Evolutionary conservation across 2,797 vertebrate species (phyloP).

Genomic region (Myotis myotis): DNA sequence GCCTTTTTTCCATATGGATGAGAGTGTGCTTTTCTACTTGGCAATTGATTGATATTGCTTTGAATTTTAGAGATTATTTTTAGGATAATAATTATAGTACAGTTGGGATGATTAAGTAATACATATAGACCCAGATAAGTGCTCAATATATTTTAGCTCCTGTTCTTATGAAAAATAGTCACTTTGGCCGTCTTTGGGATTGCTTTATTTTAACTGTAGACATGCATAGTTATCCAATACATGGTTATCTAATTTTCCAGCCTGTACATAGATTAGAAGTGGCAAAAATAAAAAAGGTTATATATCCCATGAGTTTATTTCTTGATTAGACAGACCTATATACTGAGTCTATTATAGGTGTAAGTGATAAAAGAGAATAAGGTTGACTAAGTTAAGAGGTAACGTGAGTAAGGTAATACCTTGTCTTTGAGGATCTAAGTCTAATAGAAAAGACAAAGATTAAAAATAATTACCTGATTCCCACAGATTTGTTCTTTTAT

Average conservation of each 20-base stretch:
- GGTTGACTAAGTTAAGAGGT: not conserved
- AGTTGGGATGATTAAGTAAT: not conserved
- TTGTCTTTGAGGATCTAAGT: not conserved
- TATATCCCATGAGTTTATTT: not conserved
- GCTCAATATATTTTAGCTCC: not conserved
- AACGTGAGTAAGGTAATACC: not conserved
- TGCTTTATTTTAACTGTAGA: not conserved
- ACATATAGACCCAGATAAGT: not conserved
- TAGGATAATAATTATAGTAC: not conserved
- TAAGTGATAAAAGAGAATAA: not conserved
- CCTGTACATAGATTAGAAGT: not conserved
- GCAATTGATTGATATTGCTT: not conserved
- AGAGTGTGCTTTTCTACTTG: not conserved
- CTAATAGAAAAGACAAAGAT: not conserved
- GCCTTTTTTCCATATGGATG: not conserved
- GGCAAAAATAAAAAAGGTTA: not conserved
- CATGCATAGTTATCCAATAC: not conserved
- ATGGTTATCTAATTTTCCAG: not conserved
- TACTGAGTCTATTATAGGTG: not conserved
- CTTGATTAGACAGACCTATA: not conserved
- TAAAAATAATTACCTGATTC: not conserved
- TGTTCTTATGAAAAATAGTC: not conserved
- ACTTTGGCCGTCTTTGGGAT: not conserved
- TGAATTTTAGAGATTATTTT: not conserved
- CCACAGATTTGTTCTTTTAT: not conserved